Conservation (phyloP, 30 jellyfish, hydroid and myxozoan genomes). For the Aurelia sp. region DNA sequence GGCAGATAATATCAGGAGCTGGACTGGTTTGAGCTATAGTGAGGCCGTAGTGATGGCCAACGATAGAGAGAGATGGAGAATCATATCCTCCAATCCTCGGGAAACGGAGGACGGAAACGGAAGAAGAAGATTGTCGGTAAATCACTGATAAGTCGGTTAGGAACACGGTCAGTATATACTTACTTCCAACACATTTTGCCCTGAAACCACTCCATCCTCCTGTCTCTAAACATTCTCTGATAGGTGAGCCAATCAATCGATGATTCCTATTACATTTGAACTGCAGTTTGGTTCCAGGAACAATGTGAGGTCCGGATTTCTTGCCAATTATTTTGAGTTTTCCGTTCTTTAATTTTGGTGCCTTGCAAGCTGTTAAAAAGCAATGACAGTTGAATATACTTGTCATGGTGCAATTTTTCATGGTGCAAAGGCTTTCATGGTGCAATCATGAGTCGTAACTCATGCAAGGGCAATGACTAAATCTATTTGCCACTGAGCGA, state of each 20-base stretch:
- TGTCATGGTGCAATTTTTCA: no score
- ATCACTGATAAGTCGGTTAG: not conserved
- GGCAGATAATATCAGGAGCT: no score
- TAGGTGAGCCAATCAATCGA: conserved; percentile 41
- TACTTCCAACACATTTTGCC: conserved; percentile 52
- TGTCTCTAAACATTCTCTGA: conserved; percentile 30
- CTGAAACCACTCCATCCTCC: conserved; percentile 68
- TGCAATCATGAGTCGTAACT: no score
- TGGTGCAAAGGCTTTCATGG: no score
- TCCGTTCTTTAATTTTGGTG: conserved; percentile 17
- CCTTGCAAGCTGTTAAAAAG: conserved; percentile 9
- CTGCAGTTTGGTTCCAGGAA: conserved; percentile 13
- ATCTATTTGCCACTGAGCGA: no score
- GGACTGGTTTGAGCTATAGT: no score
- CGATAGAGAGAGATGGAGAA: not conserved
- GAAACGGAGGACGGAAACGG: no score
- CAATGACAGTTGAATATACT: not conserved
- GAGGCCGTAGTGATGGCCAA: no score
- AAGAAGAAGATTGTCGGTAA: not conserved
- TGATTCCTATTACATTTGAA: conserved; percentile 38
- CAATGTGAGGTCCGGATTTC: not conserved
- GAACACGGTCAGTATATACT: not conserved
- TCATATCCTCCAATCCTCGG: not conserved
- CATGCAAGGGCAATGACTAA: no score
- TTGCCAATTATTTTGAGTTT: conserved; percentile 8